Evolutionary conservation across 2,113 vertebrate species (phyloP).

Genomic region (Ia io): DNA sequence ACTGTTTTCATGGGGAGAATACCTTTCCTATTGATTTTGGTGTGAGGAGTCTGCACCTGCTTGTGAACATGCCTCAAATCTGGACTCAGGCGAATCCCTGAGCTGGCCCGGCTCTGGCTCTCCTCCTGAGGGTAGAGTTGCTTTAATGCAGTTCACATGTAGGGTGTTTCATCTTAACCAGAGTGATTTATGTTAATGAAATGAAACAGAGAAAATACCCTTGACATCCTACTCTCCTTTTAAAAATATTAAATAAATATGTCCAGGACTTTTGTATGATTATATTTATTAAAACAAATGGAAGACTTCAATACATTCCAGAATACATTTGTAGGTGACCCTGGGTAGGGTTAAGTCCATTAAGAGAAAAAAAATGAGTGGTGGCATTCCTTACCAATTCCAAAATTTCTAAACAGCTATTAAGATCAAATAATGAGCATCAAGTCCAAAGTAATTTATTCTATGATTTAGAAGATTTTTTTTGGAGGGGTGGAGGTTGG

Average conservation of each 20-base stretch:
- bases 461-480: not conserved
- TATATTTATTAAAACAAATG: constrained; percentile 72
- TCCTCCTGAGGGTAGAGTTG: constrained; percentile 66
- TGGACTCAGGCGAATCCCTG: constrained; percentile 52
- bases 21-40: constrained; percentile 59
- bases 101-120: constrained; percentile 62
- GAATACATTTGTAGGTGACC: constrained; percentile 65
- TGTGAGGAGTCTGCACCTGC: constrained; percentile 74
- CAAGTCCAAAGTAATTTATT: constrained; percentile 3
- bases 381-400: constrained; percentile 6
- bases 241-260: constrained; percentile 77
- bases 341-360: constrained; percentile 50
- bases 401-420: constrained; percentile 35
- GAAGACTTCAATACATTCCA: constrained; percentile 58
- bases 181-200: constrained; percentile 73
- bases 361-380: not conserved
- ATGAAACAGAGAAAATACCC: constrained; percentile 74
- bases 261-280: constrained; percentile 60
- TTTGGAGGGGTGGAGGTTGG: too few species aligned
- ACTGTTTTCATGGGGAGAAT: constrained; percentile 20
- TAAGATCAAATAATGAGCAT: constrained; percentile 18
- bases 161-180: constrained; percentile 73
- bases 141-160: constrained; percentile 79
- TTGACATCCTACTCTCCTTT: constrained; percentile 70
- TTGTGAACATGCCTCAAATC: constrained; percentile 70